Percentiles rank a stretch among this genome's conserved stretches.
These are phyloP conservation scores for Vicugna pacos DNA, from an alignment of 2,113 vertebrate genomes.

Conservation along the genomic window DNA sequence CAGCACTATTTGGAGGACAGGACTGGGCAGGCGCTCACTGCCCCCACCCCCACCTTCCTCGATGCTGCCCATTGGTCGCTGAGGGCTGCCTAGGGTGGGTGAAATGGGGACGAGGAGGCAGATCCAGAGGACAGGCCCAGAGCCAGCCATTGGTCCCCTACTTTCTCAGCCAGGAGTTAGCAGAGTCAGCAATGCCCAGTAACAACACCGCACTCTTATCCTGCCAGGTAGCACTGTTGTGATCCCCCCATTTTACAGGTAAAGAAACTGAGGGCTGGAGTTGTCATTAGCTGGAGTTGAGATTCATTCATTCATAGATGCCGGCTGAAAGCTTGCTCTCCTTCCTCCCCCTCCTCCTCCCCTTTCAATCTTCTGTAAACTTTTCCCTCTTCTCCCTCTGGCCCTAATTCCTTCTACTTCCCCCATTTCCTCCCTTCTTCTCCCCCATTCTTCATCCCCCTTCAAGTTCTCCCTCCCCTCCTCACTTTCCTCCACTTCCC, in stretches of 20 bases:
- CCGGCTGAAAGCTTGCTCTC: background rate
- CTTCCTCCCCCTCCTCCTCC: no score
- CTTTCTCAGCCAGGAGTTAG: background rate
- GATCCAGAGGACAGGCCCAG: background rate
- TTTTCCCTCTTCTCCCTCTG: background rate
- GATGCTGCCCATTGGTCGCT: constrained; percentile 13
- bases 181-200: background rate
- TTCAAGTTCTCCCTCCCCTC: background rate
- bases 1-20: constrained; percentile 53
- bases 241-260: background rate
- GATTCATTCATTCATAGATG: background rate
- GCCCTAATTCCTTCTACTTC: background rate
- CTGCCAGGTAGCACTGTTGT: background rate
- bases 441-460: no score
- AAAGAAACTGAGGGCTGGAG: background rate
- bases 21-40: background rate
- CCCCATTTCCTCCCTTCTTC: background rate
- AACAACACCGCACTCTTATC: background rate
- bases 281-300: background rate
- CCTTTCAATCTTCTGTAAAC: background rate
- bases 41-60: background rate
- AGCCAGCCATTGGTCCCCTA: background rate
- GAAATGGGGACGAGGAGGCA: background rate
- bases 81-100: background rate
- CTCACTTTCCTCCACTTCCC: background rate